Percentiles rank a stretch among this genome's conserved stretches.
phyloP scores from a whole-genome alignment of 30 jellyfish, hydroid and myxozoan genomes.

The Rhopilema esculentum region DNA sequence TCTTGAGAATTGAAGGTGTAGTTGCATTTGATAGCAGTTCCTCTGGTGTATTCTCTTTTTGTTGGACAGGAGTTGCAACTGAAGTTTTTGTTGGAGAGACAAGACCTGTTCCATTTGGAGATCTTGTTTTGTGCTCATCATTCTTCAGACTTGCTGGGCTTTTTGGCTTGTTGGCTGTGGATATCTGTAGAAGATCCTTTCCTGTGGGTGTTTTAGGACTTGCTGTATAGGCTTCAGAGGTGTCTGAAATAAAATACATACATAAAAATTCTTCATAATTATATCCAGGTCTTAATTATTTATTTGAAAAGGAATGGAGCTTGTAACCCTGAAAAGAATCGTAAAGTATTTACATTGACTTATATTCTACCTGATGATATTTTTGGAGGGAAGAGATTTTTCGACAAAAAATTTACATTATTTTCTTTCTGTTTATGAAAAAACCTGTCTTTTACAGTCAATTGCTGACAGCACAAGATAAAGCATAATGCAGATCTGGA shows the following conservation, averaged over 20 bases:
- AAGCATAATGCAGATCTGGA: not conserved
- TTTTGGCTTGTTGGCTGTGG: slow-evolving; percentile 41
- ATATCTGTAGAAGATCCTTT: slow-evolving; percentile 39
- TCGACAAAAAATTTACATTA: too few species aligned
- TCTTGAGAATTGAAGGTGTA: slow-evolving; percentile 76
- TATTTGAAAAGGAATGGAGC: too few species aligned
- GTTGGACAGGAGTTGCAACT: slow-evolving; percentile 28
- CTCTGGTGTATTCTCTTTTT: slow-evolving; percentile 83
- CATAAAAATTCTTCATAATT: not conserved
- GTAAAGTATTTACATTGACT: too few species aligned
- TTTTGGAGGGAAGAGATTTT: too few species aligned
- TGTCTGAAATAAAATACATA: slow-evolving; percentile 18
- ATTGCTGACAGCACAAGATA: too few species aligned
- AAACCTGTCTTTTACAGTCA: too few species aligned
- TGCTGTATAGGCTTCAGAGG: slow-evolving; percentile 69
- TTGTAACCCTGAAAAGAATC: too few species aligned
- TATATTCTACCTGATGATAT: too few species aligned
- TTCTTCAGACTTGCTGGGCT: slow-evolving; percentile 66
- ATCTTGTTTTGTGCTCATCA: too few species aligned
- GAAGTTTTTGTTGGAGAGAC: slow-evolving; percentile 27
- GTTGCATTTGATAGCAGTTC: not conserved
- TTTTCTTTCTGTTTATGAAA: too few species aligned
- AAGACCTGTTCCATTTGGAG: not conserved
- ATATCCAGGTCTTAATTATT: too few species aligned
- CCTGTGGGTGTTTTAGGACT: slow-evolving; percentile 87